phyloP scores from a whole-genome alignment of 2,113 vertebrate species.

The Melanocharis versteri region DNA sequence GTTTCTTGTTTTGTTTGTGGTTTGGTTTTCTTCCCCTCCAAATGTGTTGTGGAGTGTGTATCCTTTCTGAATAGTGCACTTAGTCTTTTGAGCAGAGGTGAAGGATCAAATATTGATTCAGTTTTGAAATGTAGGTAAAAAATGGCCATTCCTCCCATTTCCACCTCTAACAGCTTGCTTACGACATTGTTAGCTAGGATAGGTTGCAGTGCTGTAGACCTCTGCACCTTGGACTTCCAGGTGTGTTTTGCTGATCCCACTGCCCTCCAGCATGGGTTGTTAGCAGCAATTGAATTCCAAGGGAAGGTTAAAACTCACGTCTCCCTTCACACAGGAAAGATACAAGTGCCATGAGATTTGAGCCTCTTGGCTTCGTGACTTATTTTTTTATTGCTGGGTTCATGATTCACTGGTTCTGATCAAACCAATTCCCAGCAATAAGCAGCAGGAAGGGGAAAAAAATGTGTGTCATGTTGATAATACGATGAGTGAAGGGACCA shows the following conservation, averaged over 20 bases:
- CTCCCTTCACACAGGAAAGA: neutral
- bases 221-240: neutral
- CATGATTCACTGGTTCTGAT: constrained; percentile 21
- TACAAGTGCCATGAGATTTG: neutral
- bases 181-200: neutral
- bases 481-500: neutral
- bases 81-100: neutral
- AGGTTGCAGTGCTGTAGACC: neutral
- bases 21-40: neutral
- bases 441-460: neutral
- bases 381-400: neutral
- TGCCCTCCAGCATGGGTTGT: neutral
- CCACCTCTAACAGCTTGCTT: neutral
- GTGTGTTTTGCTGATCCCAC: neutral
- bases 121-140: neutral
- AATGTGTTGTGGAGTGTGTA: neutral
- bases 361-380: neutral
- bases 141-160: neutral
- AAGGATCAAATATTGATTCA: neutral
- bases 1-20: neutral
- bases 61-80: neutral
- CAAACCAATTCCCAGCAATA: constrained; percentile 39
- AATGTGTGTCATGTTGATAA: neutral
- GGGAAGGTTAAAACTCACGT: neutral
- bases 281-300: neutral